These are phyloP conservation scores for Anguilla anguilla DNA, from an alignment of 2,797 vertebrate genomes.

Conservation along the genomic window DNA sequence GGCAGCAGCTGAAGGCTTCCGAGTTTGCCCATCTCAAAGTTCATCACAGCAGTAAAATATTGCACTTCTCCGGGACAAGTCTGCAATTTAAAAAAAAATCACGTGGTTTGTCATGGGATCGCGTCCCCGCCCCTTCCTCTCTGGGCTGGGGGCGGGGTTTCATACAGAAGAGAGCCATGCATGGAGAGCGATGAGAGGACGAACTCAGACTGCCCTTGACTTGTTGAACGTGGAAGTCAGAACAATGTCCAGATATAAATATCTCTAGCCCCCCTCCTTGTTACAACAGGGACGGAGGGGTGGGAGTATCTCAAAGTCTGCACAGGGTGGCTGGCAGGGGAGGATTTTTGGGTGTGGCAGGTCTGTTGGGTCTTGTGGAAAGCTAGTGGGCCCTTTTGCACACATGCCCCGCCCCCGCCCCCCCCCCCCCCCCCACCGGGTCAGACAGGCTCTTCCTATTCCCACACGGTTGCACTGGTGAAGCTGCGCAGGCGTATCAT, in stretches of 20 bases:
- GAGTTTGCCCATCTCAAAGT: constrained; percentile 37
- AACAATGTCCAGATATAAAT: background rate
- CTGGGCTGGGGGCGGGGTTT: background rate
- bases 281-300: background rate
- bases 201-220: background rate
- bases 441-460: constrained; percentile 9
- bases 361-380: constrained; percentile 43
- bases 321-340: background rate
- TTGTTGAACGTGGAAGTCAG: background rate
- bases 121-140: constrained; percentile 41
- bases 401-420: constrained; percentile 30
- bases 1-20: constrained; percentile 60
- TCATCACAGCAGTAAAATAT: constrained; percentile 71
- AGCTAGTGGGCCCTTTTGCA: constrained; percentile 51
- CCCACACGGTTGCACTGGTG: constrained; percentile 19
- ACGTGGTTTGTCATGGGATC: constrained; percentile 64
- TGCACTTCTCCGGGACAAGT: constrained; percentile 76
- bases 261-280: background rate
- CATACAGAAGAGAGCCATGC: constrained; percentile 10
- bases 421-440: constrained; percentile 28
- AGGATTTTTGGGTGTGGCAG: background rate
- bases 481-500: constrained; percentile 63
- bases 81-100: constrained; percentile 59
- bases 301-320: background rate
- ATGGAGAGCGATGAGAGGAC: background rate